phyloP scores from a whole-genome alignment of 2,113 vertebrate species.

The Sitta europaea region DNA sequence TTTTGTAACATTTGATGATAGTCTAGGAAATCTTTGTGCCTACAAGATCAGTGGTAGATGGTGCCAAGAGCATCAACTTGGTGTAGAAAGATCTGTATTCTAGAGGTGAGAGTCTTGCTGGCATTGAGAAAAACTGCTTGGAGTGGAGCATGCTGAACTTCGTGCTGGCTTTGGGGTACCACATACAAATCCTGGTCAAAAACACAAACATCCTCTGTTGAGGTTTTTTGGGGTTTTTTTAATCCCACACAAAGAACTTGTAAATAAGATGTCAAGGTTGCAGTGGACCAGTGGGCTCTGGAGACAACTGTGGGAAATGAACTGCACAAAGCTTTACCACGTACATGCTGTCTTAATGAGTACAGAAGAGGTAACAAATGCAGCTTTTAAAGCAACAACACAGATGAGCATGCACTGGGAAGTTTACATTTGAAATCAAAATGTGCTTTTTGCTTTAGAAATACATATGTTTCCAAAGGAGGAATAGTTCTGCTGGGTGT shows the following conservation, averaged over 20 bases:
- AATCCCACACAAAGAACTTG: background rate
- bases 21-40: background rate
- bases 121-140: rapidly evolving
- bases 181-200: background rate
- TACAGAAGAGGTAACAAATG: background rate
- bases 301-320: background rate
- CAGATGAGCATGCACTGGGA: background rate
- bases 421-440: background rate
- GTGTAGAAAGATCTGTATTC: background rate
- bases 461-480: background rate
- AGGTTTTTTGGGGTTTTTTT: background rate
- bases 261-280: background rate
- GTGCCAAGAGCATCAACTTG: background rate
- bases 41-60: background rate
- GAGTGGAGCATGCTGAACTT: background rate
- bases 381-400: background rate
- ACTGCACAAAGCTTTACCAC: background rate
- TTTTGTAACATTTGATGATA: background rate
- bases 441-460: background rate
- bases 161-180: background rate
- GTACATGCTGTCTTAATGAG: background rate
- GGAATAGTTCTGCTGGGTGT: background rate
- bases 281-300: background rate
- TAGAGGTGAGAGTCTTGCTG: background rate
- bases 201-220: background rate